Percentiles rank a stretch among this genome's conserved stretches.
Evolutionary conservation across 1,140 invertebrate genomes (phyloP).

Genomic region (Psilanteris sp.): DNA sequence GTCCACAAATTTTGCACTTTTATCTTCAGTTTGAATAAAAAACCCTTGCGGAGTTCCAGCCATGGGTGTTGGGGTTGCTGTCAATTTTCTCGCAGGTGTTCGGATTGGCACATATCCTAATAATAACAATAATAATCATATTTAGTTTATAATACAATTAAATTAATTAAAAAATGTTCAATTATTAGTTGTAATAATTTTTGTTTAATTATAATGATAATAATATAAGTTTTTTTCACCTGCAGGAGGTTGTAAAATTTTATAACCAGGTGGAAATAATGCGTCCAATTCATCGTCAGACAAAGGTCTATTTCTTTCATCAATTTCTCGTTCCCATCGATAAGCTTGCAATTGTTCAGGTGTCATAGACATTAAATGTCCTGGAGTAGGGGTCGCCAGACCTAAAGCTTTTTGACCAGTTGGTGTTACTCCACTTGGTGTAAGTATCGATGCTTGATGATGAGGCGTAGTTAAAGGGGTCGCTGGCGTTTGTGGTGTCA

Average conservation of each 20-base stretch:
- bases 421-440: constrained; percentile 88
- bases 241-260: constrained; percentile 96
- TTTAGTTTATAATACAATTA: too few species aligned
- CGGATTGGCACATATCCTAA: constrained; percentile 96
- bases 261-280: constrained; percentile 98
- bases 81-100: constrained; percentile 97
- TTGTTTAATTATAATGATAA: too few species aligned
- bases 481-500: constrained; percentile 87
- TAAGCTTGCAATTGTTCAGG: constrained; percentile 99
- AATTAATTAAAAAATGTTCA: too few species aligned
- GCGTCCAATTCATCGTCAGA: constrained; percentile 98
- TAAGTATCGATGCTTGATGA: constrained; percentile 80
- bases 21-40: constrained; percentile 95
- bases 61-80: constrained; percentile 98
- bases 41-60: constrained; percentile 96
- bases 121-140: too few species aligned
- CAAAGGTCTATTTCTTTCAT: constrained; percentile 97
- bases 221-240: too few species aligned
- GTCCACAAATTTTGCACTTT: constrained; percentile 93
- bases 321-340: constrained; percentile 99
- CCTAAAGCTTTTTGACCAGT: constrained; percentile 98
- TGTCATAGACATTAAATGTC: constrained; percentile 97
- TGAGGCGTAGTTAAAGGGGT: constrained; percentile 85
- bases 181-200: too few species aligned
- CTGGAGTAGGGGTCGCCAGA: constrained; percentile 97